Evolutionary conservation across 2,113 vertebrate species (phyloP).

Genomic region (Potamarius usumacintae): DNA sequence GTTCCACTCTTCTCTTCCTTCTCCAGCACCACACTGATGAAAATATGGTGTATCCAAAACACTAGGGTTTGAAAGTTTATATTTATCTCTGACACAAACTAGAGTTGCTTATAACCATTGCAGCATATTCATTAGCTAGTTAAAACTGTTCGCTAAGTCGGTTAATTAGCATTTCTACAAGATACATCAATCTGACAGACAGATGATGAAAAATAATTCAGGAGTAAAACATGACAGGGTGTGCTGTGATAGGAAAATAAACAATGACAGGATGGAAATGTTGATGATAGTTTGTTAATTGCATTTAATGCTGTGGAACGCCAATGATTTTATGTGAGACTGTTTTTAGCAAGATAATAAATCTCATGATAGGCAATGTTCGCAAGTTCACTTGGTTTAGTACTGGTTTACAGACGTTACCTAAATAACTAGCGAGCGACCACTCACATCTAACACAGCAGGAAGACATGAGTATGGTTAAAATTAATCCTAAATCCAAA

Average conservation of each 20-base stretch:
- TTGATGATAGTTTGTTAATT: neutral
- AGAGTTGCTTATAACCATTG: neutral
- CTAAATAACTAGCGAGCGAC: too few relatives aligned
- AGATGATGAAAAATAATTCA: neutral
- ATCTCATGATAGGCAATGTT: neutral
- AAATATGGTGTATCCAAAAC: neutral
- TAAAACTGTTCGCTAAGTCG: neutral
- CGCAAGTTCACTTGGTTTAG: neutral
- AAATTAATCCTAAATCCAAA: neutral
- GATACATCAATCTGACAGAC: neutral
- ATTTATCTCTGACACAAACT: neutral
- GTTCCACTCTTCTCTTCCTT: neutral
- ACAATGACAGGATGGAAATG: neutral
- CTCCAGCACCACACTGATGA: neutral
- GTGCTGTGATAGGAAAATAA: neutral
- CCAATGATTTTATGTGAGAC: neutral
- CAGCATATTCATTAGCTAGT: neutral
- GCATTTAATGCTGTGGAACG: neutral
- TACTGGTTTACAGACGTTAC: neutral
- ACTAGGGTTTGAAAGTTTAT: neutral
- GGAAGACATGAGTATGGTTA: neutral
- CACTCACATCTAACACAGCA: too few relatives aligned
- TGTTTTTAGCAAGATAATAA: neutral
- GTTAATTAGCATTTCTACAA: neutral
- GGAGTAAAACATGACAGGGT: neutral